Evolutionary conservation across 2,888 invertebrate species (phyloP), one percentile per base, ranked within the genome.

Genomic region (Tachina fera): DNA sequence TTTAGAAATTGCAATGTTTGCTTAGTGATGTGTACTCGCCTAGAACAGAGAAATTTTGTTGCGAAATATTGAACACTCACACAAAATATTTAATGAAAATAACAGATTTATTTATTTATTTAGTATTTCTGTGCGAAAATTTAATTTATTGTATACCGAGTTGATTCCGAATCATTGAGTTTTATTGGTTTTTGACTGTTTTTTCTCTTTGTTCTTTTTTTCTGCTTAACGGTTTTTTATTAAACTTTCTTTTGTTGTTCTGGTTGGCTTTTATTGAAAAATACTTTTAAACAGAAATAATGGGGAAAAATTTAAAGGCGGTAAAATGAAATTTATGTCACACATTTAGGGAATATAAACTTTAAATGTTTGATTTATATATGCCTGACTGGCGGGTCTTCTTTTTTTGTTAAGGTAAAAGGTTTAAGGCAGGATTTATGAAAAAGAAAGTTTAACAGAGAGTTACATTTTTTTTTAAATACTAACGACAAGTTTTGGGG

Each of bases 21-120:
- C 91, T 96, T 96, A 1, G 98, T 98, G 88, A 98, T 96, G 92
- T 98, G 98, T 9, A 98, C 98, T 74, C 97, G 95, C 47, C 97
- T 97, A 93, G 16, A 93, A 93, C 41, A 67, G 78, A 88, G 61
- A 75, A 87, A 80, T 77, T 31, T 31, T 71, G 68, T 76, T 68
- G 41, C 16, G 41, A 53, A 41, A 77, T 43, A 61, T 51, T 65
- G 2, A 75, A 56, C 13, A 31, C 2, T 19, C 13, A 39, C 49
- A 13, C 41, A 3, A 58, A 49, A 67, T 39, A 58, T 65, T 63
- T 49, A 49, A 80, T 47, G 19, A 41, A 47, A 72, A 75, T 19
- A 51, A 11, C 14, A 39, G 0, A 41, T 61, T 74, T 39, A 78
- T 58, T 61, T 63, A 49, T 77, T 68, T 68, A 5, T 76, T 74